Percentiles rank a stretch among this genome's conserved stretches.
Conservation (phyloP, 2,113 vertebrate species). For the Passer domesticus region DNA sequence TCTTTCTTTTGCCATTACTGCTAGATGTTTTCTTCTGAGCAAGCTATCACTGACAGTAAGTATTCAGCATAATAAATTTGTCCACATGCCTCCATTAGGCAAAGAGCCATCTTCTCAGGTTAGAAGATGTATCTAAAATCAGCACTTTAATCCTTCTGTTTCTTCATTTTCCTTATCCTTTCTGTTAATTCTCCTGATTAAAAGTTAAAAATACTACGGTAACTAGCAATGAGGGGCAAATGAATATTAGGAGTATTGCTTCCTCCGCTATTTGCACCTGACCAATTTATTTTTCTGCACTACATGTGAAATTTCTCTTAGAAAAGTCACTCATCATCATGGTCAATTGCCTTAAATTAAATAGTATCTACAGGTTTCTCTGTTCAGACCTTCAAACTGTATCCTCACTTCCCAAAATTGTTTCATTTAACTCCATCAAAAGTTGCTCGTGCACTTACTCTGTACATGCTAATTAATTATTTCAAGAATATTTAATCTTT, state of each 20-base stretch:
- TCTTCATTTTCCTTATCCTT: neutral
- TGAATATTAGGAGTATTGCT: neutral
- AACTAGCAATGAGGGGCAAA: neutral
- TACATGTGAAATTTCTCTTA: neutral
- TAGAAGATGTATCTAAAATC: neutral
- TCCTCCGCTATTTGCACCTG: neutral
- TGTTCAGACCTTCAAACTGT: neutral
- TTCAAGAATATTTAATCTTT: neutral
- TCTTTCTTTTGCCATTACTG: neutral
- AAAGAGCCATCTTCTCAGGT: neutral
- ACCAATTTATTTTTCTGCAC: neutral
- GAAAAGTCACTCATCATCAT: neutral
- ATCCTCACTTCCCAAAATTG: neutral
- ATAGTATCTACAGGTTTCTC: neutral
- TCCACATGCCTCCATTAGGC: neutral
- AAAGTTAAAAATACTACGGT: neutral
- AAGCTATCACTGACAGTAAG: neutral
- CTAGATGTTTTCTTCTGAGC: neutral
- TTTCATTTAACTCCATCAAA: neutral
- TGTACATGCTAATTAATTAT: neutral
- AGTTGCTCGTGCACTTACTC: neutral
- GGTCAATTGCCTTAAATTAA: neutral
- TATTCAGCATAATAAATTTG: neutral
- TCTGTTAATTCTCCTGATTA: neutral
- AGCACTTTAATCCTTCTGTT: neutral